phyloP scores from a whole-genome alignment of 2,888 invertebrate genomes.

The Blera fallax region DNA sequence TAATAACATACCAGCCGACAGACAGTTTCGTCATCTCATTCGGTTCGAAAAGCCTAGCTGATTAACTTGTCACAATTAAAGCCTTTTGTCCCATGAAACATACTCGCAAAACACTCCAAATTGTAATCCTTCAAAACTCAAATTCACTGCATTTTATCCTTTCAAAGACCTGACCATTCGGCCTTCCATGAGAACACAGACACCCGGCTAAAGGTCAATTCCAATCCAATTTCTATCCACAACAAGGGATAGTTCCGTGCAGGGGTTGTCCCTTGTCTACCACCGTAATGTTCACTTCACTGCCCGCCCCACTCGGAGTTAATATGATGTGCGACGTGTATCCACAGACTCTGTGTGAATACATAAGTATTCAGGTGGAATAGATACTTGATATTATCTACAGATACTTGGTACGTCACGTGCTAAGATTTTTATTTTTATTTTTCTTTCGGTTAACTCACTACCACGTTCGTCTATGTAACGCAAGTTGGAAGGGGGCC shows the following conservation, averaged over 20 bases:
- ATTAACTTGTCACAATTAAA: conserved; percentile 66
- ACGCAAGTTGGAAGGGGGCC: not conserved
- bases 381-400: conserved; percentile 70
- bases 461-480: conserved; percentile 18
- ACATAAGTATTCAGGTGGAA: conserved; percentile 71
- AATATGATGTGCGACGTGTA: conserved; percentile 67
- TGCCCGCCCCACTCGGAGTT: conserved; percentile 31
- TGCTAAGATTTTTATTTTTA: conserved; percentile 50
- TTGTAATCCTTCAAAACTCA: conserved; percentile 8
- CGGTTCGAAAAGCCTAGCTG: conserved; percentile 20
- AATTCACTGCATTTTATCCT: not conserved
- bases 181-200: conserved; percentile 45
- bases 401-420: conserved; percentile 67
- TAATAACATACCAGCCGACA: conserved; percentile 22
- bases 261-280: conserved; percentile 41
- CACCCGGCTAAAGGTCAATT: conserved; percentile 65
- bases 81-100: conserved; percentile 37
- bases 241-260: not conserved
- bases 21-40: conserved; percentile 18
- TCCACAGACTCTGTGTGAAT: conserved; percentile 64
- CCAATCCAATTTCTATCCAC: conserved; percentile 41
- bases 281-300: not conserved
- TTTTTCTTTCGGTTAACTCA: conserved; percentile 20
- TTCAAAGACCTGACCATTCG: not conserved
- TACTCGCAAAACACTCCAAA: conserved; percentile 21